Conservation (phyloP, 2,797 vertebrate species). For the Clamator glandarius region DNA sequence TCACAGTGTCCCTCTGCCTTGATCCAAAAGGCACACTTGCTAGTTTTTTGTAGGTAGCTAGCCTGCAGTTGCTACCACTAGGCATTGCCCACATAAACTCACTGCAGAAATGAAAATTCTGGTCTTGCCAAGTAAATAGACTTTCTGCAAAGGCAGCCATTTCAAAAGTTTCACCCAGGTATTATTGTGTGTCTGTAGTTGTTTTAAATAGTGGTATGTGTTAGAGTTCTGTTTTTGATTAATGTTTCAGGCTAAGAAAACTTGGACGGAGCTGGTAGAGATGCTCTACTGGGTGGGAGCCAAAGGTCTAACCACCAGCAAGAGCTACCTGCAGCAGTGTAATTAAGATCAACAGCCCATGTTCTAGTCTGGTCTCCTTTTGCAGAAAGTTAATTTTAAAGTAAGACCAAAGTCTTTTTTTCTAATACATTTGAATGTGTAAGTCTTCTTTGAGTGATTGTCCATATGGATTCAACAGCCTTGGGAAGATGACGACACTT, state of each 20-base stretch:
- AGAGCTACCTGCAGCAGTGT: conserved; percentile 30
- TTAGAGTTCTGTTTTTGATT: conserved; percentile 42
- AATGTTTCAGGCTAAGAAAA: conserved; percentile 57
- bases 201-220: neutral
- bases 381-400: conserved; percentile 58
- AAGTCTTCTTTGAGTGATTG: neutral
- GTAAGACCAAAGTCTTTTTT: conserved; percentile 10
- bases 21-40: neutral
- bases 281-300: conserved; percentile 36
- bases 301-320: conserved; percentile 36
- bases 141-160: conserved; percentile 17
- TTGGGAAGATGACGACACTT: neutral
- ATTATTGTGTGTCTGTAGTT: neutral
- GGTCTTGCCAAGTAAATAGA: neutral
- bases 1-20: neutral
- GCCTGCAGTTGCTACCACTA: neutral
- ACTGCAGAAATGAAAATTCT: neutral
- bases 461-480: neutral
- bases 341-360: conserved; percentile 28
- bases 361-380: conserved; percentile 48
- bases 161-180: neutral
- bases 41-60: neutral
- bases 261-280: conserved; percentile 29
- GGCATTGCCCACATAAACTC: neutral
- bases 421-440: neutral